Evolutionary conservation across 2,113 vertebrate genomes (phyloP).

Genomic region (Nannobrachium achirus): DNA sequence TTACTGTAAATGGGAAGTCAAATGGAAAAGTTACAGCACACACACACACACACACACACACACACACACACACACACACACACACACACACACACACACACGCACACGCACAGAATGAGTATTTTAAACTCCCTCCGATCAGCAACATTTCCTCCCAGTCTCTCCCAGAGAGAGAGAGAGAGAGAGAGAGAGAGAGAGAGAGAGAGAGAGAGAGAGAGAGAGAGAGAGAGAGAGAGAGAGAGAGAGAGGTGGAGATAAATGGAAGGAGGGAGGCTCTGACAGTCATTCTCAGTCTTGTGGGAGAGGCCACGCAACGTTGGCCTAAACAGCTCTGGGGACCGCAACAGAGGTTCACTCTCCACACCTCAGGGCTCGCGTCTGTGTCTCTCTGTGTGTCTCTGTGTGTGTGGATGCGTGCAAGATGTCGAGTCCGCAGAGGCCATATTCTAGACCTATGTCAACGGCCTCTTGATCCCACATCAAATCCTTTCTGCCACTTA

Average conservation of each 20-base stretch:
- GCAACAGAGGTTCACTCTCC: constrained; percentile 27
- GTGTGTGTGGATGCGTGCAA: constrained; percentile 12
- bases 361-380: constrained; percentile 44
- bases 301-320: constrained; percentile 47
- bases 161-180: too few relatives aligned
- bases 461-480: constrained; percentile 1
- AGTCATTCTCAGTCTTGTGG: constrained; percentile 55
- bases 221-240: constrained; percentile 30
- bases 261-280: constrained; percentile 51
- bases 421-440: constrained; percentile 18
- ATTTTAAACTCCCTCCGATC: too few relatives aligned
- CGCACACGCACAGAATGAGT: too few relatives aligned
- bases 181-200: too few relatives aligned
- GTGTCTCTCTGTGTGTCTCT: background rate
- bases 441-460: background rate
- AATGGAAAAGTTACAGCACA: too few relatives aligned
- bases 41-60: too few relatives aligned
- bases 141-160: too few relatives aligned
- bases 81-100: too few relatives aligned
- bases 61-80: too few relatives aligned
- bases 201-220: constrained; percentile 34
- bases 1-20: too few relatives aligned
- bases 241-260: constrained; percentile 25
- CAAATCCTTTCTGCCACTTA: constrained; percentile 32
- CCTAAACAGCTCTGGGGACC: constrained; percentile 54